Evolutionary conservation across 2,797 vertebrate species (phyloP), one percentile per base, ranked within the genome.

Genomic region (Loriculus beryllinus): DNA sequence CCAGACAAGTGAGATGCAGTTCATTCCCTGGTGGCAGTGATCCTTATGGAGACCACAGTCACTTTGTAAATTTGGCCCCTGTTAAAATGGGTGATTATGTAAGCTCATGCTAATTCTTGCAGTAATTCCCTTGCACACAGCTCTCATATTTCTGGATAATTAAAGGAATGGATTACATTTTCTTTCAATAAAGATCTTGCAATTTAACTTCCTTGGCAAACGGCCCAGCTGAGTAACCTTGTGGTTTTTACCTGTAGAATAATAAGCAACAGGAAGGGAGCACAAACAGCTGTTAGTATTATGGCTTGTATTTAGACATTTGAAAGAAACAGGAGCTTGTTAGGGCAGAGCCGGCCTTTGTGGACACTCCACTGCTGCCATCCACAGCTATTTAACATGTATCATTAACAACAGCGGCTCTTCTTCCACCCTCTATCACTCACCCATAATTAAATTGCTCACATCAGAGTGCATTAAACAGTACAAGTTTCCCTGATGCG

Each of bases 121-220:
- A 94, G 84, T 91, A 95, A 97, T 97, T 96, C 94, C 92, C 87
- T 96, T 81, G 71, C 94, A 96, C 69, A 65, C 82, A 78, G 88
- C 67, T 92, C 95, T 94, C 79, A 13, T 96, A 93, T 95, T 98
- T 97, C 94, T 96, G 79, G 88, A 22, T 96, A 97, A 96, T 97
- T 97, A 97, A 57, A 35, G 33, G 56, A 57, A 57, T 25, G 33
- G 33, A 57, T 57, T 57, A 57, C 22, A 35, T 57, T 35, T 35
- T 35, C 22, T 35, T 57, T 57, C 23, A 94, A 79, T 74, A 92
- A 84, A 91, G 56, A 84, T 64, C 88, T 87, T 88, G 56, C 56
- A 91, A 93, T 95, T 95, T 89, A 65, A 92, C 71, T 88, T 89
- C 39, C 49, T 39, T 86, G 88, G 91, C 90, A 88, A 85, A 51